A percentile compares a stretch with the other conserved stretches of the same genome.
Evolutionary conservation across 2,888 invertebrate genomes (phyloP).

Genomic region (Nomada flava): DNA sequence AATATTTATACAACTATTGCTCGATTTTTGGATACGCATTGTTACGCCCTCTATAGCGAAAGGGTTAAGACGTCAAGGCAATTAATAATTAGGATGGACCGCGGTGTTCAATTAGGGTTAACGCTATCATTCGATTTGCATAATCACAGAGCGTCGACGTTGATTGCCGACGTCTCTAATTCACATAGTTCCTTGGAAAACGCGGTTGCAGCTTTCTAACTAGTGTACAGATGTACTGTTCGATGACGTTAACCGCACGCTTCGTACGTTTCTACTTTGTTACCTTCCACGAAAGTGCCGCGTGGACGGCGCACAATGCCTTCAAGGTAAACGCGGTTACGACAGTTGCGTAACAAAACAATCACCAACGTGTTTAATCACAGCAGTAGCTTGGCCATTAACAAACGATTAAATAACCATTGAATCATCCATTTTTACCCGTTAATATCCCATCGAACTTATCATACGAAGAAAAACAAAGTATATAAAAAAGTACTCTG

Average conservation of each 20-base stretch:
- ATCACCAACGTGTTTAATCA: neutral
- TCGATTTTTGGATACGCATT: too few relatives aligned
- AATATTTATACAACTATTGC: too few relatives aligned
- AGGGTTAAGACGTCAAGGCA: too few relatives aligned
- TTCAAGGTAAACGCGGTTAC: constrained; percentile 12
- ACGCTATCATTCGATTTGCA: constrained; percentile 18
- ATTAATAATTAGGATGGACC: neutral
- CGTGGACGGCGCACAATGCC: neutral
- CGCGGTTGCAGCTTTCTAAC: neutral
- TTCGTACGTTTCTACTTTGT: neutral
- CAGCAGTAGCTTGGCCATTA: neutral
- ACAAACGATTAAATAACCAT: neutral
- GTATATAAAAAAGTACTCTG: too few relatives aligned
- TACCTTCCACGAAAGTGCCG: neutral
- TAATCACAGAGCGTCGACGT: constrained; percentile 1
- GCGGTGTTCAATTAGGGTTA: constrained; percentile 1
- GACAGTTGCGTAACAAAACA: neutral
- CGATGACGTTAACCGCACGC: neutral
- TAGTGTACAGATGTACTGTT: neutral
- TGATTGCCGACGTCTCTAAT: neutral
- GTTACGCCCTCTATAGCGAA: too few relatives aligned
- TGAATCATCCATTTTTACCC: neutral
- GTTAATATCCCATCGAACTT: neutral
- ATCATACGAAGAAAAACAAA: too few relatives aligned
- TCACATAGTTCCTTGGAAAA: neutral